Base-by-base conservation (phyloP, 2,113 vertebrate species). In the Lycocorax pyrrhopterus region DNA sequence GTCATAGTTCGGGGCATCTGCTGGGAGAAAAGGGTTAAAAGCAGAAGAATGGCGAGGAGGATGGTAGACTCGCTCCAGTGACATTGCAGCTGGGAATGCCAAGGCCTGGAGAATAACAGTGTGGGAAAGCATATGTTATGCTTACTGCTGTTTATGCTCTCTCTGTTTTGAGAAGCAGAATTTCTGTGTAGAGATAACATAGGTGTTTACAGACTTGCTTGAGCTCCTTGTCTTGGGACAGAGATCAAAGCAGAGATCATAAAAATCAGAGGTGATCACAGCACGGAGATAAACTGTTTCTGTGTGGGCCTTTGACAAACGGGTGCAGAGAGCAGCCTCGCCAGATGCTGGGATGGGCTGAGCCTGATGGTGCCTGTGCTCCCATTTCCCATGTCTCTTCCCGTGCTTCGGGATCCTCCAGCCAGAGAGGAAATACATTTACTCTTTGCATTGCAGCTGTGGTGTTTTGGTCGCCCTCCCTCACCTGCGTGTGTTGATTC, bases 311-410 rank as follows among this genome's bases (percentile, higher is more conserved):
- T 77, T 33, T 59, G 18, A 27, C 14, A 37, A 60, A 44, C 3
- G 27, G 27, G 14, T 27, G 46, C 22, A 37, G 43, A 52, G 46
- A 60, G 33, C 27, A 68, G 63, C 37, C 44, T 7, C 3, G 7
- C 44, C 5, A 10, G 52, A 27, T 0, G 0, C 27, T 27, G 84
- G 27, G 9, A 32, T 68, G 53, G 37, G 13, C 51, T 43, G 51
- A 52, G 27, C 32, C 17, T 35, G 62, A 12, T 0, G 1, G 13
- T 58, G 35, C 44, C 52, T 44, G 21, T 43, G 37, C 44, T 37
- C 37, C 63, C 53, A 19, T 9, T 21, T 22, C 44, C 62, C 12
- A 6, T 22, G 17, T 18, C 26, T 67, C 60, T 64, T 44, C 59
- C 27, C 16, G 10, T 32, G 9, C 8, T 52, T 14, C 0, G 1